Evolutionary conservation across 2,797 vertebrate genomes (phyloP).

Genomic region (Avahi laniger): DNA sequence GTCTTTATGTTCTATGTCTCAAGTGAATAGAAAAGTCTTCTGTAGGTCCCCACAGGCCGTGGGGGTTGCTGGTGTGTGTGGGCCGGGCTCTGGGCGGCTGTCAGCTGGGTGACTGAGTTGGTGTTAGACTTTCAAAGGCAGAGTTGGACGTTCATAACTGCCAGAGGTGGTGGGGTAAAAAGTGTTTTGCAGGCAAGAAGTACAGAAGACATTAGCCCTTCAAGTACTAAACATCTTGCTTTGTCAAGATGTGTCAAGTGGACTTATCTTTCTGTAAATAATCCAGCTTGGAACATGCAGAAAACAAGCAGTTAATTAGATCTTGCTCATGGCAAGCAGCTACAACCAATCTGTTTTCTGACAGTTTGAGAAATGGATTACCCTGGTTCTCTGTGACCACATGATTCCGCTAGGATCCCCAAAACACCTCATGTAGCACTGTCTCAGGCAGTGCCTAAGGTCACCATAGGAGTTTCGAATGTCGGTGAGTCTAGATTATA

Average conservation of each 20-base stretch:
- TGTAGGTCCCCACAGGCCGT: neutral
- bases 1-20: neutral
- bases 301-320: neutral
- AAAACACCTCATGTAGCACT: neutral
- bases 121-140: neutral
- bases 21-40: neutral
- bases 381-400: neutral
- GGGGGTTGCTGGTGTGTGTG: neutral
- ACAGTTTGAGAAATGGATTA: neutral
- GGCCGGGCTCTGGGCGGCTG: neutral
- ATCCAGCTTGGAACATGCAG: neutral
- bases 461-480: neutral
- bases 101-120: neutral
- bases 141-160: neutral
- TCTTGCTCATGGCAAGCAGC: neutral
- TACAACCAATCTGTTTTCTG: neutral
- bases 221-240: neutral
- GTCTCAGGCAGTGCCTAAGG: neutral
- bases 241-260: neutral
- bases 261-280: slow-evolving; percentile 11
- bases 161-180: neutral
- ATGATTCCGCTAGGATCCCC: neutral
- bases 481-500: neutral
- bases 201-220: neutral
- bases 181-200: neutral